Evolutionary conservation across 1,140 invertebrate genomes (phyloP).

Genomic region (Drosophila truncata): DNA sequence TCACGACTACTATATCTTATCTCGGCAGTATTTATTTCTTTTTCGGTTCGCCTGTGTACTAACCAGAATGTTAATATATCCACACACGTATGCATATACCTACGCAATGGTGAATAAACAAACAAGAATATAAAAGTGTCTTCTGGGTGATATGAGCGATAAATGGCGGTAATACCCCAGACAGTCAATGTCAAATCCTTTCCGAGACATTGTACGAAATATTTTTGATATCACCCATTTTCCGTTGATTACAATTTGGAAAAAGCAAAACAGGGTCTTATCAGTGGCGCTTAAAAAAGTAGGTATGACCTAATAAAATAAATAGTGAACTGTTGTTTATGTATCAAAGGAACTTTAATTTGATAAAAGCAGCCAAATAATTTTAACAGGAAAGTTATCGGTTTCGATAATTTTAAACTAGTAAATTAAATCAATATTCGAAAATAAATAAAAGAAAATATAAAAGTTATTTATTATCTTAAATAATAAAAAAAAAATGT

Average conservation of each 20-base stretch:
- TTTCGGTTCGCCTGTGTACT: slow-evolving; percentile 34
- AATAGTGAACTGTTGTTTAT: neutral
- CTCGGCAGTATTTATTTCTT: slow-evolving; percentile 59
- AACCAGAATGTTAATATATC: slow-evolving; percentile 32
- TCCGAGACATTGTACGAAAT: neutral
- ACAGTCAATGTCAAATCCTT: slow-evolving; percentile 18
- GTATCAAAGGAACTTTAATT: accelerated
- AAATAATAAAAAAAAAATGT: too few species aligned
- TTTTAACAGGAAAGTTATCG: too few species aligned
- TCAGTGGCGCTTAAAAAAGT: neutral
- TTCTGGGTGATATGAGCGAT: slow-evolving; percentile 27
- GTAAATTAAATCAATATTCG: too few species aligned
- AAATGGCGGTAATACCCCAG: slow-evolving; percentile 17
- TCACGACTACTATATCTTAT: slow-evolving; percentile 61
- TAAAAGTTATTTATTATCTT: too few species aligned
- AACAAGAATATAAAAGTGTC: slow-evolving; percentile 46
- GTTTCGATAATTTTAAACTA: too few species aligned
- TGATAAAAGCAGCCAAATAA: too few species aligned
- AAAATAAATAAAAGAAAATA: too few species aligned
- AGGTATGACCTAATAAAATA: slow-evolving; percentile 3
- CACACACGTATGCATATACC: slow-evolving; percentile 7
- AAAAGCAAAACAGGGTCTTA: neutral
- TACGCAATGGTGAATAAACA: slow-evolving; percentile 45
- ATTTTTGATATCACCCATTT: neutral
- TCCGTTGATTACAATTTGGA: neutral